Evolutionary conservation across 1,140 invertebrate species (phyloP).

Genomic region (Micrasema longulum): DNA sequence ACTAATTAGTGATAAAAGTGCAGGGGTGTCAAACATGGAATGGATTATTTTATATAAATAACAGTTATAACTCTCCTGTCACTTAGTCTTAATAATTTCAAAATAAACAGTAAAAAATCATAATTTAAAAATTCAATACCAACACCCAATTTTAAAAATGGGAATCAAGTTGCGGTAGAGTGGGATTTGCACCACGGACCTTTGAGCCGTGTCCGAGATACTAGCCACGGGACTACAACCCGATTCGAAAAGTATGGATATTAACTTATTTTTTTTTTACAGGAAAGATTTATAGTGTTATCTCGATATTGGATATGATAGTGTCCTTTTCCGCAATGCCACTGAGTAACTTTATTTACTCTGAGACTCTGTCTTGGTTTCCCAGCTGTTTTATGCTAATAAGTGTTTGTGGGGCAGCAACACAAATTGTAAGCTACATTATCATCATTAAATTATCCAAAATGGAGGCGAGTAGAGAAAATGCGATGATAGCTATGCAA

Average conservation of each 20-base stretch:
- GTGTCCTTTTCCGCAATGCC: background rate
- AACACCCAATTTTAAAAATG: too few relatives aligned
- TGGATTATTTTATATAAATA: too few relatives aligned
- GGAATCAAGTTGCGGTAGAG: too few relatives aligned
- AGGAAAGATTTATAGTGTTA: slow-evolving; percentile 32
- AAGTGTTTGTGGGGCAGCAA: background rate
- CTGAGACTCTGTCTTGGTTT: slow-evolving; percentile 6
- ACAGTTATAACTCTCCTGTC: too few relatives aligned
- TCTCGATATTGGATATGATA: slow-evolving; percentile 29
- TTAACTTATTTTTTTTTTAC: slow-evolving; percentile 2
- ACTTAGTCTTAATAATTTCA: too few relatives aligned
- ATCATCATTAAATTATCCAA: slow-evolving; percentile 9
- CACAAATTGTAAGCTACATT: background rate
- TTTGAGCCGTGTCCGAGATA: background rate
- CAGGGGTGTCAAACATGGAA: too few relatives aligned
- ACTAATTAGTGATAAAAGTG: too few relatives aligned
- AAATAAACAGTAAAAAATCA: too few relatives aligned
- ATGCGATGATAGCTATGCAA: background rate
- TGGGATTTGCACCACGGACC: too few relatives aligned
- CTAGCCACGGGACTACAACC: too few relatives aligned
- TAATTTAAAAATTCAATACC: too few relatives aligned
- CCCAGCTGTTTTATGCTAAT: slow-evolving; percentile 26
- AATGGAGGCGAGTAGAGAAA: slow-evolving; percentile 3
- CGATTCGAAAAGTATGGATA: background rate
- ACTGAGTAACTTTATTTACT: slow-evolving; percentile 20